A percentile compares a stretch with the other conserved stretches of the same genome.
Evolutionary conservation across 2,113 vertebrate species (phyloP).

Genomic region (Dermatemys mawii): DNA sequence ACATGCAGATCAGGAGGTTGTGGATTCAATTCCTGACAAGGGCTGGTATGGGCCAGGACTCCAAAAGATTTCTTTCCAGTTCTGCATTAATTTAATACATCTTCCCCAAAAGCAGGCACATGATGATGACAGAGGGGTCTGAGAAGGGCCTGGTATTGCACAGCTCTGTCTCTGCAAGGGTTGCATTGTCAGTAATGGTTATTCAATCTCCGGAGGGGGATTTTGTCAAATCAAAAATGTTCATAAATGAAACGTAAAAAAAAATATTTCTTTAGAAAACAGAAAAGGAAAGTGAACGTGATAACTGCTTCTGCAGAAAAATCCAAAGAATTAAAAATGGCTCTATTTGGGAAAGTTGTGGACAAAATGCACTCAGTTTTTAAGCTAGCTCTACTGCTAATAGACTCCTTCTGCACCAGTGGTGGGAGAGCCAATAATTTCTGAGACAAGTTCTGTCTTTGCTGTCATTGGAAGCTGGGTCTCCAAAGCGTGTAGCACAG

Average conservation of each 20-base stretch:
- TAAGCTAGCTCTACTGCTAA: not conserved
- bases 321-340: not conserved
- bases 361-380: not conserved
- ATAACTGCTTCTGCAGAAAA: not conserved
- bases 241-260: not conserved
- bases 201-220: slow-evolving; percentile 2
- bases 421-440: not conserved
- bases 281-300: slow-evolving; percentile 2
- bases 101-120: not conserved
- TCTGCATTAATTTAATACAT: not conserved
- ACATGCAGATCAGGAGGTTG: not conserved
- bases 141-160: not conserved
- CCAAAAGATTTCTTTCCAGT: not conserved
- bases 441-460: not conserved
- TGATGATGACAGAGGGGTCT: not conserved
- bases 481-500: not conserved
- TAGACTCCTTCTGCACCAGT: not conserved
- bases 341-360: not conserved
- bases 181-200: not conserved
- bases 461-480: not conserved
- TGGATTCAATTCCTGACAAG: no score
- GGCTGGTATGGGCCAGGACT: not conserved
- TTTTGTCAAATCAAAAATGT: not conserved
- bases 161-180: not conserved
- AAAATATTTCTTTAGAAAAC: not conserved